Evolutionary conservation across 2,888 invertebrate species (phyloP).

Genomic region (Dioctria linearis): DNA sequence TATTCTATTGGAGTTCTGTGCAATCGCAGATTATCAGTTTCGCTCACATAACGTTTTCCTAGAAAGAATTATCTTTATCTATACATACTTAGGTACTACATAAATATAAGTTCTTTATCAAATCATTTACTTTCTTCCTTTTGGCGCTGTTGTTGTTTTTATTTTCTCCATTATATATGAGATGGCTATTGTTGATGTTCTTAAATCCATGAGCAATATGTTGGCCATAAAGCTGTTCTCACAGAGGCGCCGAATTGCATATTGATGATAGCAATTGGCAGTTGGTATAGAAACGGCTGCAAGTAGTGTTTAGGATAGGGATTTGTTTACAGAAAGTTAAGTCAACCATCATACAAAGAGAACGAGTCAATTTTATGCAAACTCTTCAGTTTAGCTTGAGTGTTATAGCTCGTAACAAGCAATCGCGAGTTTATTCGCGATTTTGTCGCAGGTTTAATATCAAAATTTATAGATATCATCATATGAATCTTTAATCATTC

Average conservation of each 20-base stretch:
- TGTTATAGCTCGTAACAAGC: constrained; percentile 5
- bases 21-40: not conserved
- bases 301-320: constrained; percentile 3
- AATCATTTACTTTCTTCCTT: constrained; percentile 27
- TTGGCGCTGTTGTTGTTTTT: not conserved
- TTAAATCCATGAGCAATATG: constrained; percentile 8
- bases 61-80: too few species aligned
- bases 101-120: constrained; percentile 5
- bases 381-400: constrained; percentile 18
- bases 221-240: constrained; percentile 35
- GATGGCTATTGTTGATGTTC: constrained; percentile 17
- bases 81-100: too few species aligned
- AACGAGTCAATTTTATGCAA: constrained; percentile 10
- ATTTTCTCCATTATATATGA: not conserved
- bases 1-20: not conserved
- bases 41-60: not conserved
- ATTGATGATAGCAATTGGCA: constrained; percentile 30
- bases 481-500: not conserved
- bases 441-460: not conserved
- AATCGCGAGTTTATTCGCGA: constrained; percentile 3
- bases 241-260: constrained; percentile 20
- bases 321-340: not conserved
- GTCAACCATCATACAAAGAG: not conserved
- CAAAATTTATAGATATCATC: not conserved
- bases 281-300: constrained; percentile 15